Evolutionary conservation across 2,888 invertebrate genomes (phyloP), one percentile per base, ranked within the genome.

Genomic region (Leucophora obtusa): DNA sequence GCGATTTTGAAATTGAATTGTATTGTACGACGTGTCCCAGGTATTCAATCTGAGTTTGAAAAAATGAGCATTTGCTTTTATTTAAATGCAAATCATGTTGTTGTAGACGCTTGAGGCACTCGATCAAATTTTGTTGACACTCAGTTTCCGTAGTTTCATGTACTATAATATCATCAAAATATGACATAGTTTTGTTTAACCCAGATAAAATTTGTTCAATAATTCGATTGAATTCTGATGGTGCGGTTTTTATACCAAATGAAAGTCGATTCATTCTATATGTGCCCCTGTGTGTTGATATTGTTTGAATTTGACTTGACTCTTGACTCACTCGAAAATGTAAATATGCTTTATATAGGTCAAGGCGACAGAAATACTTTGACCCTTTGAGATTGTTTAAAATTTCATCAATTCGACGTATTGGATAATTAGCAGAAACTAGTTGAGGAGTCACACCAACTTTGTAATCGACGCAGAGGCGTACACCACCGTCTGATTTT

Each of bases 131-230:
- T 51, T 51, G 8, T 51, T 17, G 35, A 43, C 79, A 79, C 63
- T 79, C 74, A 15, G 38, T 56, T 59, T 71, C 24, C 18, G 58
- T 66, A 38, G 38, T 17, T 18, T 72, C 75, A 47, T 74, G 70
- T 15, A 71, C 18, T 8, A 71, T 3, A 8, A 60, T 51, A 21
- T 60, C 35, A 28, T 73, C 56, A 28, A 73, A 18, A 69, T 76
- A 18, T 53, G 28, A 54, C 73, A 73, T 77, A 1, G 70, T 70
- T 28, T 73, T 75, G 21, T 78, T 65, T 15, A 81, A 79, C n/a
- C 74, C 78, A 21, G 58, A 68, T 24, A 79, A 47, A 18, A 83
- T 82, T 73, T 83, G 73, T 10, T 79, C 83, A 17, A 82, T 74
- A 53, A n/a, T n/a, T n/a, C n/a, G n/a, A n/a, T n/a, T n/a, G n/a